Evolutionary conservation across 2,797 vertebrate genomes (phyloP).

Genomic region (Notamacropus eugenii): DNA sequence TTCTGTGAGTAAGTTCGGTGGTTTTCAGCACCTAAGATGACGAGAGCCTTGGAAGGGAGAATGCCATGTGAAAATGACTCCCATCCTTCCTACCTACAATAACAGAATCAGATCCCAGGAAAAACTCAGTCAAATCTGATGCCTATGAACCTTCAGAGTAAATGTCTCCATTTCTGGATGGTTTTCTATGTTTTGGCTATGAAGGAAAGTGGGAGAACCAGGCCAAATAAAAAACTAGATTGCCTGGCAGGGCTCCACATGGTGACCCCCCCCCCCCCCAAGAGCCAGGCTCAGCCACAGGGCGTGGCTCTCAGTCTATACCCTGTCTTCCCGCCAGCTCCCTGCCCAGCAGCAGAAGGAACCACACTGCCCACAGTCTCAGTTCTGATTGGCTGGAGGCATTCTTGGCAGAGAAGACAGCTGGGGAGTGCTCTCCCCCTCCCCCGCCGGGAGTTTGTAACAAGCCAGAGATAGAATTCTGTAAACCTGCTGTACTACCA

Average conservation of each 20-base stretch:
- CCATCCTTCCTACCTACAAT: background rate
- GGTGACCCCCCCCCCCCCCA: background rate
- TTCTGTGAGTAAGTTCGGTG: background rate
- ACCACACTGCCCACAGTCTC: background rate
- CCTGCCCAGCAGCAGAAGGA: background rate
- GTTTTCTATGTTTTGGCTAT: background rate
- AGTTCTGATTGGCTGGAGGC: background rate
- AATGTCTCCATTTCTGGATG: background rate
- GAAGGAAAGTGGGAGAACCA: background rate
- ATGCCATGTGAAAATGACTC: background rate
- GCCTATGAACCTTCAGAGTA: background rate
- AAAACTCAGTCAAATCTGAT: background rate
- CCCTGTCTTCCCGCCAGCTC: background rate
- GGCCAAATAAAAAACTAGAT: background rate
- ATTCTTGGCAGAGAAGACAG: background rate
- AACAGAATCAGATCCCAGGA: background rate
- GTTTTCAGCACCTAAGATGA: background rate
- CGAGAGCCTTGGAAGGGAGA: background rate
- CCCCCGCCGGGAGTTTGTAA: background rate
- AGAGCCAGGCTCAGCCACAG: background rate
- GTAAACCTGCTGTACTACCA: background rate
- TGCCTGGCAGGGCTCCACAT: background rate
- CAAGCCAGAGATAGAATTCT: background rate
- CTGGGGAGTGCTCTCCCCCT: background rate
- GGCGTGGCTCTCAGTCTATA: background rate